These are phyloP conservation scores for Tetramorium alpestre DNA, from an alignment of 1,140 invertebrate species.

Conservation along the genomic window DNA sequence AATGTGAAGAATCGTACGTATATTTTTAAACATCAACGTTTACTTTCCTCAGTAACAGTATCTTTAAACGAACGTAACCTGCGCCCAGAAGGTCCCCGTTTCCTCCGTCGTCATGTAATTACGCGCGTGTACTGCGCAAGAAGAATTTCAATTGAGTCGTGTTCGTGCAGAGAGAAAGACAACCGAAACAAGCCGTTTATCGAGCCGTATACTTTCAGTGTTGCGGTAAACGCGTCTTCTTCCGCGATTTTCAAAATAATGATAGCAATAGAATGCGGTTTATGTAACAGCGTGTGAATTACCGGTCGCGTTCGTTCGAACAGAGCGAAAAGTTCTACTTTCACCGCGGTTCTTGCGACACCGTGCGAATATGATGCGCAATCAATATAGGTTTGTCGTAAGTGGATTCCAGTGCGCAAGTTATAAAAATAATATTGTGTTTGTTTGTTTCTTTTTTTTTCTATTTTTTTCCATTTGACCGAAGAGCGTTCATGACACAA, in stretches of 20 bases:
- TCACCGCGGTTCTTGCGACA: slow-evolving; percentile 26
- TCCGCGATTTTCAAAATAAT: neutral
- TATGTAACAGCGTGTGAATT: slow-evolving; percentile 9
- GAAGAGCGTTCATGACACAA: neutral
- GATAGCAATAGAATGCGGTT: neutral
- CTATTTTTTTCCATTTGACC: neutral
- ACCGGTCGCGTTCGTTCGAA: neutral
- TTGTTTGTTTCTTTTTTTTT: neutral
- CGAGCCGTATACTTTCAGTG: slow-evolving; percentile 30
- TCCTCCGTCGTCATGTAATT: slow-evolving; percentile 61
- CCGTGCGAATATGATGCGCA: neutral
- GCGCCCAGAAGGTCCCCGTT: slow-evolving; percentile 20
- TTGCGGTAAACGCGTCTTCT: neutral
- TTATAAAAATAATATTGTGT: neutral
- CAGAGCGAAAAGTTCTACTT: slow-evolving; percentile 42
- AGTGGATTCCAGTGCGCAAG: neutral
- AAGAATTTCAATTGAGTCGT: slow-evolving; percentile 68
- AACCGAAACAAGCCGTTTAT: neutral
- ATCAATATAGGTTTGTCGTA: neutral
- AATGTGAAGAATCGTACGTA: neutral
- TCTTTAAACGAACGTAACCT: slow-evolving; percentile 35
- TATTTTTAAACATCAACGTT: slow-evolving; percentile 21
- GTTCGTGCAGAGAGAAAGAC: slow-evolving; percentile 25
- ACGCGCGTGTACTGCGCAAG: slow-evolving; percentile 59
- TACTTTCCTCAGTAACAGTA: slow-evolving; percentile 4